These are phyloP conservation scores for Carcharodon carcharias DNA, from an alignment of 2,797 vertebrate species.

Conservation along the genomic window DNA sequence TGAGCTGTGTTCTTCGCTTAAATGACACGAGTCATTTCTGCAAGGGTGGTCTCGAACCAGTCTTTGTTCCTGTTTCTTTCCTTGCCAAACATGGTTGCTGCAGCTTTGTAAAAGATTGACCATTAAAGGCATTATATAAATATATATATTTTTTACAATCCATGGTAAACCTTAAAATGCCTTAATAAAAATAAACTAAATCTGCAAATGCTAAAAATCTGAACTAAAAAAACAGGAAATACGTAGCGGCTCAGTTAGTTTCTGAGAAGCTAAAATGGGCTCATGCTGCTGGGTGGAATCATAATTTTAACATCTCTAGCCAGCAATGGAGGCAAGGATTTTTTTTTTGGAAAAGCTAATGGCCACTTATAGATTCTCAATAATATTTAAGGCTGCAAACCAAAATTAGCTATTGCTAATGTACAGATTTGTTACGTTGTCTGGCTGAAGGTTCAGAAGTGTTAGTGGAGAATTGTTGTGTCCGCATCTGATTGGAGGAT, in stretches of 20 bases:
- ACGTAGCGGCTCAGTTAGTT: neutral
- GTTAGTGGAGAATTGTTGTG: neutral
- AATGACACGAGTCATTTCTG: no score
- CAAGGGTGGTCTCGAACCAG: no score
- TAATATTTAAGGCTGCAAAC: neutral
- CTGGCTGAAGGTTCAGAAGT: neutral
- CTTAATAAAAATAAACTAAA: neutral
- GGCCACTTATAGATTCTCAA: neutral
- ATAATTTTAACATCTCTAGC: neutral
- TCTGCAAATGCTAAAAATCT: neutral
- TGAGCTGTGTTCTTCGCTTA: no score
- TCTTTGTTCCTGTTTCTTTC: no score
- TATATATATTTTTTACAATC: neutral
- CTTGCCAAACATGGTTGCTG: no score
- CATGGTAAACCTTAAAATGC: neutral
- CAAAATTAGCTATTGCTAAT: neutral
- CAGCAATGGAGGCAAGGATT: neutral
- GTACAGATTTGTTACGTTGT: neutral
- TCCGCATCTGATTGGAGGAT: neutral
- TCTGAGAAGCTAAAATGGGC: neutral
- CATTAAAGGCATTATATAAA: neutral
- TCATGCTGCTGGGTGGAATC: neutral
- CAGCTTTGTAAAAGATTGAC: no score
- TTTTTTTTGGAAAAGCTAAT: neutral
- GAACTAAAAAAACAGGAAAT: neutral